Evolutionary conservation across 2,888 invertebrate genomes (phyloP), one percentile per base, ranked within the genome.

Genomic region (Cremastobaeus sp.): DNA sequence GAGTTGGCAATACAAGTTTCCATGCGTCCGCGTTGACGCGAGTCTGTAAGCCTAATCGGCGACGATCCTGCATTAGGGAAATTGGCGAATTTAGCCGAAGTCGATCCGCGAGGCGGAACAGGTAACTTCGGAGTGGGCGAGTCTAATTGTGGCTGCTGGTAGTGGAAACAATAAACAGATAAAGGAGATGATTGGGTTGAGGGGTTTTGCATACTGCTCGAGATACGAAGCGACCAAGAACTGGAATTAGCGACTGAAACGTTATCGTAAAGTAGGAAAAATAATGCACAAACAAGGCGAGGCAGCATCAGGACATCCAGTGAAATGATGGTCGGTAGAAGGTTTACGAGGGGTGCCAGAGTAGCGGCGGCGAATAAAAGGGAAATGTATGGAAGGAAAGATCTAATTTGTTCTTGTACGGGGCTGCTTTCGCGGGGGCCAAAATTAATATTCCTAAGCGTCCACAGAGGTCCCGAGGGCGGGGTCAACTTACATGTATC

Each of bases 361-460:
- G 66, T 48, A 65, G 69, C 47, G 57, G 54, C 52, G 75, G 70
- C 80, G 83, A 86, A 86, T 87, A 87, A 87, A 86, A 85, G 85
- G 85, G 83, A 85, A 86, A 87, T 86, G 83, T 85, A 86, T 85
- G 85, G 85, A 86, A 87, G 86, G 85, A 85, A 87, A 87, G 86
- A 86, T 87, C 86, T 87, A 87, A 87, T 87, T 87, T 87, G 87
- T 87, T 86, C 86, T 85, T 85, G 87, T 87, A 86, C 83, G 84
- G 72, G 82, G 81, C 79, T 81, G 81, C 81, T 83, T 81, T 81
- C 82, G 82, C 62, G 78, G 77, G 77, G 82, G 81, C 77, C 79
- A 83, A 85, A 86, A 87, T 87, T 87, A 87, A 87, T 87, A 87
- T 87, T 87, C 87, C 87, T 87, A 87, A 87, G 87, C 87, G 87